These are phyloP conservation scores for Cercopithecus petaurista DNA, from an alignment of 2,797 vertebrate species.

Conservation along the genomic window DNA sequence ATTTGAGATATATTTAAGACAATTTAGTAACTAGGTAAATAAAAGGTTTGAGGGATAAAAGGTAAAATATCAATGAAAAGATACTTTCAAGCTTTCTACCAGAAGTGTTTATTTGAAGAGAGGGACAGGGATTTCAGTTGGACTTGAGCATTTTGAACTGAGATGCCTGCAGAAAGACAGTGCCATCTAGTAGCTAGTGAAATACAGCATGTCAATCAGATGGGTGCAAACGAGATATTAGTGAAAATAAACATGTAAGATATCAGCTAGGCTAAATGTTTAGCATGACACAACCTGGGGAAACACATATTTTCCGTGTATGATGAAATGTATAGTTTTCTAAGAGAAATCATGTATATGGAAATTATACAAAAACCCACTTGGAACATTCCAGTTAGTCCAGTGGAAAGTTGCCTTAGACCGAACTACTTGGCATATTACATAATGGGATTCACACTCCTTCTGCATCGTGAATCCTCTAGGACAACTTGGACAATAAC, in stretches of 20 bases:
- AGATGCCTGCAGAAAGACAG: neutral
- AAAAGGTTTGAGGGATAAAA: neutral
- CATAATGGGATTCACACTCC: neutral
- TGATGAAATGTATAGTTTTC: neutral
- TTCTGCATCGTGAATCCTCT: neutral
- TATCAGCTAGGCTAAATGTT: neutral
- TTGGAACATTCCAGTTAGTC: neutral
- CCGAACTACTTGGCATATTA: neutral
- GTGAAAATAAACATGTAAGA: neutral
- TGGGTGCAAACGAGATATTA: neutral
- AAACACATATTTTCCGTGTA: neutral
- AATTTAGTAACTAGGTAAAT: slow-evolving; percentile 1
- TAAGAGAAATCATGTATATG: neutral
- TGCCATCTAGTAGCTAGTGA: neutral
- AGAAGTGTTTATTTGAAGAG: neutral
- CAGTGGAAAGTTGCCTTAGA: neutral
- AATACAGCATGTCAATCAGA: neutral
- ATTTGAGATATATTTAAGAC: neutral
- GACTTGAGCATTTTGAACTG: neutral
- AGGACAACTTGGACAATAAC: neutral
- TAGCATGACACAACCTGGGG: neutral
- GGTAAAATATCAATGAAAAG: neutral
- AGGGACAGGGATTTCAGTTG: neutral
- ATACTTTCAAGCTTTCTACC: neutral
- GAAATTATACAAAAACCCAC: neutral